Base-by-base conservation (phyloP, 2,888 invertebrate genomes). In the Ichneumoninae sp. region DNA sequence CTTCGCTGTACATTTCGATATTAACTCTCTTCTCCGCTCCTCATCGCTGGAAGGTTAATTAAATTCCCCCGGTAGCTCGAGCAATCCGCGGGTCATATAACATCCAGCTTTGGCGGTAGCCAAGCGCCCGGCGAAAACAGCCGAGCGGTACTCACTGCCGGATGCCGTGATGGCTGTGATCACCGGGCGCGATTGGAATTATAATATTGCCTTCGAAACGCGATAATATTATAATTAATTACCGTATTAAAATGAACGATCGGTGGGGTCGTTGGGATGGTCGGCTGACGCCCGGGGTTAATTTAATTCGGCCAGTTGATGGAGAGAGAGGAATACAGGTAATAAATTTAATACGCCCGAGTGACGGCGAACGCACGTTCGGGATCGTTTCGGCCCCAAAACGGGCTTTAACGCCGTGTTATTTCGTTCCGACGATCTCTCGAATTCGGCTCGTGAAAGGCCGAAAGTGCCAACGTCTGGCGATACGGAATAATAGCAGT, bases 401-500 rank as follows among this genome's bases (percentile, higher is more conserved):
- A 69, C 68, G 73, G 52, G 60, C 69, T 44, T 47, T 83, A 47
- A 47, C 75, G 75, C 47, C 5, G 40, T 44, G 77, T 60, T 36
- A 57, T 44, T 73, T 73, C 50, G 36, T 52, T 71, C 19, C 33
- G 66, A 19, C 54, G 47, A 65, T 22, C 63, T 63, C 33, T 13
- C 60, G 19, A 2, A 33, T 63, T 63, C 63, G 30, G 16, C n/a
- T 69, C 30, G 63, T 33, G 33, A 33, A 63, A 30, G 22, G 57
- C 57, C 57, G 57, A 75, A 65, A 65, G 50, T 65, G 74, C 50
- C 19, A 22, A n/a, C 50, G 19, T 75, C 63, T 13, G 1, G 10
- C 57, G 22, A 26, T 33, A 33, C 85, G 89, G 88, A 91, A 90
- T 92, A 91, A 91, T 90, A 87, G 88, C 88, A 87, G 87, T 89